phyloP scores from a whole-genome alignment of 2,888 invertebrate species.

The Agrotis segetum region DNA sequence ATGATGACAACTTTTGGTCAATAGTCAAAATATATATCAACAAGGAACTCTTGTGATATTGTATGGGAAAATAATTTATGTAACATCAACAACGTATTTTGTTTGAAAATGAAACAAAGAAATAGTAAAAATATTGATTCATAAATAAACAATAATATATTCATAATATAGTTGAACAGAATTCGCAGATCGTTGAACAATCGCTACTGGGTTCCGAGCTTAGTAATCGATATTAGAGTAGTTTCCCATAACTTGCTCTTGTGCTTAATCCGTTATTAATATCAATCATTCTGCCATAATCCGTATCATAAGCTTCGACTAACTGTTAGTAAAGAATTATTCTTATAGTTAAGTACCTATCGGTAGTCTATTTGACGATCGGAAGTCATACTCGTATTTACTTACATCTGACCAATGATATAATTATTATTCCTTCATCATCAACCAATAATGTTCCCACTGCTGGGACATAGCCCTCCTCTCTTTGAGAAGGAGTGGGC shows the following conservation, averaged over 20 bases:
- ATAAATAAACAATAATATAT: slow-evolving; percentile 48
- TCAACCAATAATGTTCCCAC: too few species aligned
- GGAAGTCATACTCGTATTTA: slow-evolving; percentile 20
- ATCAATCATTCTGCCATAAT: slow-evolving; percentile 48
- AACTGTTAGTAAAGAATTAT: slow-evolving; percentile 17
- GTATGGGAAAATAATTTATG: background rate
- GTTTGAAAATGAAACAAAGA: slow-evolving; percentile 26
- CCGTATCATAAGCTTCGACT: slow-evolving; percentile 22
- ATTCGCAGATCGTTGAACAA: slow-evolving; percentile 3
- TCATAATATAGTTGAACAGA: slow-evolving; percentile 36
- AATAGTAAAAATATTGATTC: slow-evolving; percentile 20
- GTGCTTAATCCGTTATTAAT: slow-evolving; percentile 51
- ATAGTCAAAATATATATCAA: too few species aligned
- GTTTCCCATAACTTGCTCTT: slow-evolving; percentile 37
- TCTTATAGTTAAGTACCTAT: slow-evolving; percentile 19
- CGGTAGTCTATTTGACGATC: background rate
- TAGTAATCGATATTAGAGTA: slow-evolving; percentile 44
- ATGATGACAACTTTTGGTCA: background rate
- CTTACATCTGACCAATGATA: background rate
- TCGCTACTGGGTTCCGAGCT: slow-evolving; percentile 1
- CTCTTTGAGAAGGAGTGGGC: too few species aligned
- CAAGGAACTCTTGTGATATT: background rate
- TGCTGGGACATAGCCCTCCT: too few species aligned
- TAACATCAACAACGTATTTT: background rate
- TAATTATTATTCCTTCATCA: too few species aligned